Conservation (phyloP, 2,888 invertebrate species). For the Pachydiplax longipennis region DNA sequence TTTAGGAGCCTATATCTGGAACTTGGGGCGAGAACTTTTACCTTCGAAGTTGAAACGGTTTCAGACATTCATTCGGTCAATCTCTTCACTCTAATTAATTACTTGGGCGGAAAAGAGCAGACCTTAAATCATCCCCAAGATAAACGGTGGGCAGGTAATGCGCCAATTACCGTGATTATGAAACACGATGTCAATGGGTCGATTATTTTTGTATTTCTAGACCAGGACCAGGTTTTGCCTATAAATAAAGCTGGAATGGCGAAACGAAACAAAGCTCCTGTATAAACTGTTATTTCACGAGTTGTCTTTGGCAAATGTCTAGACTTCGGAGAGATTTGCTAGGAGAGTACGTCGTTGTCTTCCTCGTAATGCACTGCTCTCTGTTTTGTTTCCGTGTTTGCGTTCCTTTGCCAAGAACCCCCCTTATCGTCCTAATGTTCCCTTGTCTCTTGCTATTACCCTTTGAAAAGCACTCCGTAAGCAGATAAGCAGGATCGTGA, state of each 20-base stretch:
- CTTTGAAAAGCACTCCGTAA: neutral
- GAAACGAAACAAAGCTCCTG: neutral
- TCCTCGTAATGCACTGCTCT: neutral
- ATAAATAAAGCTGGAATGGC: neutral
- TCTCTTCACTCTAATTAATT: too few species aligned
- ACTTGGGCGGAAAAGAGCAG: too few species aligned
- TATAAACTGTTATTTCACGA: neutral
- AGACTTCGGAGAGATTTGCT: neutral
- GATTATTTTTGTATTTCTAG: neutral
- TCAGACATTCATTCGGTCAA: too few species aligned
- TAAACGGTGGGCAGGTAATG: too few species aligned
- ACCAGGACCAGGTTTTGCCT: neutral
- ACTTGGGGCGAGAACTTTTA: too few species aligned
- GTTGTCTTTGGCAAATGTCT: neutral
- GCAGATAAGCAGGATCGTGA: neutral
- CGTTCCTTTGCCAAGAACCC: neutral
- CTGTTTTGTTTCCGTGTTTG: neutral
- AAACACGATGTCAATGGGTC: neutral
- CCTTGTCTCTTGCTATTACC: neutral
- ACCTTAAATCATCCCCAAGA: too few species aligned
- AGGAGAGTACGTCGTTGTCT: neutral
- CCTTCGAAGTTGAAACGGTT: too few species aligned
- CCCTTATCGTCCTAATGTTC: neutral
- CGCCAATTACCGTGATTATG: neutral
- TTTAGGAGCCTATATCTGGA: too few species aligned